phyloP scores from a whole-genome alignment of 2,113 vertebrate genomes.

The Proterorhinus semilunaris region DNA sequence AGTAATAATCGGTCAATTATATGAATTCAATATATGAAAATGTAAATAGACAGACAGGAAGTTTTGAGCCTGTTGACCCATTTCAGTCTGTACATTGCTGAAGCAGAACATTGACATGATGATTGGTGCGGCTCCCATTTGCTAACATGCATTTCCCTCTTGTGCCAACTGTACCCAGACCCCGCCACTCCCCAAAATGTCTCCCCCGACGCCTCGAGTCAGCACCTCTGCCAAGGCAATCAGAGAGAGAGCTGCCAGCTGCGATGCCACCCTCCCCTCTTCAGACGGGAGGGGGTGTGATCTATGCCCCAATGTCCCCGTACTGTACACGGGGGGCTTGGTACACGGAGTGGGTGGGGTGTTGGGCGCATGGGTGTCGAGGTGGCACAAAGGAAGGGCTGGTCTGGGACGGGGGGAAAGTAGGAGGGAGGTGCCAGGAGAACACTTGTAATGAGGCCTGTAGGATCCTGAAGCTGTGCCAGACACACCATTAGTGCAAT shows the following conservation, averaged over 20 bases:
- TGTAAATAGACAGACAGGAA: too few species aligned
- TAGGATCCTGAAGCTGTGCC: conserved; percentile 73
- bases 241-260: conserved; percentile 74
- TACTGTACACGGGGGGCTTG: conserved; percentile 27
- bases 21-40: too few species aligned
- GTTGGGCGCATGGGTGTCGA: conserved; percentile 10
- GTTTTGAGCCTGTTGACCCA: too few species aligned
- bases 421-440: conserved; percentile 35
- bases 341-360: conserved; percentile 40
- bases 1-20: too few species aligned
- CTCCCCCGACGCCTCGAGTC: conserved; percentile 65
- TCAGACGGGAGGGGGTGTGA: conserved; percentile 52
- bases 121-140: conserved; percentile 47
- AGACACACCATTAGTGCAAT: conserved; percentile 76
- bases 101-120: conserved; percentile 50
- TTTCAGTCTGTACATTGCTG: conserved; percentile 16
- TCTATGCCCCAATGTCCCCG: conserved; percentile 52
- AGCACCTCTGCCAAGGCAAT: conserved; percentile 73
- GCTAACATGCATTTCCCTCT: conserved; percentile 39
- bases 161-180: conserved; percentile 53
- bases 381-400: conserved; percentile 40
- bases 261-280: conserved; percentile 36
- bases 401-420: conserved; percentile 28
- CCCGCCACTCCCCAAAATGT: conserved; percentile 41
- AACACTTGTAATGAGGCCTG: conserved; percentile 64